phyloP scores from a whole-genome alignment of 2,888 invertebrate species.

The Colostygia pectinataria region DNA sequence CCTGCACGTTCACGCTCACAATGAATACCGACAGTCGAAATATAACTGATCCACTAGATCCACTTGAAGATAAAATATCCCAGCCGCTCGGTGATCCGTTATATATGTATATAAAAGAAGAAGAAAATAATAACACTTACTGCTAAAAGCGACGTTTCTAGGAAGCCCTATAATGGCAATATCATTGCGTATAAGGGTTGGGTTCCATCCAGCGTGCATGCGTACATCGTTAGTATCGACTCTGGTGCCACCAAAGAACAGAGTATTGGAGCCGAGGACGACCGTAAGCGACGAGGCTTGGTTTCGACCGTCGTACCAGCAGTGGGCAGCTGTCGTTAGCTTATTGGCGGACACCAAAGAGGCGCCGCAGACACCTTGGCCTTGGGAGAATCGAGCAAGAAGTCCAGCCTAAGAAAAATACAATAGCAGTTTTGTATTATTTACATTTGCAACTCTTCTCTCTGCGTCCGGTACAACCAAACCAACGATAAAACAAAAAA shows the following conservation, averaged over 20 bases:
- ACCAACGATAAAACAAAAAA: too few species aligned
- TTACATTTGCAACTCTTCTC: too few species aligned
- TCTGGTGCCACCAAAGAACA: constrained; percentile 57
- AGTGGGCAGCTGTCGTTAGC: constrained; percentile 53
- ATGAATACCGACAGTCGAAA: too few species aligned
- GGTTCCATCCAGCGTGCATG: constrained; percentile 51
- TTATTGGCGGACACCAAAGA: constrained; percentile 40
- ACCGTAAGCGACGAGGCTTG: constrained; percentile 49
- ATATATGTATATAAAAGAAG: too few species aligned
- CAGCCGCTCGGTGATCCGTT: too few species aligned
- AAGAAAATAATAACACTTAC: constrained; percentile 35
- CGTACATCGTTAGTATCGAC: constrained; percentile 38
- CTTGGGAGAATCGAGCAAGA: constrained; percentile 20
- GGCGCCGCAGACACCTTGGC: constrained; percentile 52
- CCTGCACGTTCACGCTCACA: too few species aligned
- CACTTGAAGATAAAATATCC: too few species aligned
- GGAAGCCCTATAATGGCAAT: constrained; percentile 47
- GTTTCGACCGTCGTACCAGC: constrained; percentile 55
- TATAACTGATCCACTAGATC: too few species aligned
- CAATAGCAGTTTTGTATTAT: neutral
- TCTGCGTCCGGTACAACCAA: too few species aligned
- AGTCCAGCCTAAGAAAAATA: constrained; percentile 45
- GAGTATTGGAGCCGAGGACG: constrained; percentile 50
- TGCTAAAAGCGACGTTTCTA: constrained; percentile 18
- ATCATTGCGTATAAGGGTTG: constrained; percentile 49